Base-by-base conservation (phyloP, 2,113 vertebrate genomes). In the Colinus virginianus region DNA sequence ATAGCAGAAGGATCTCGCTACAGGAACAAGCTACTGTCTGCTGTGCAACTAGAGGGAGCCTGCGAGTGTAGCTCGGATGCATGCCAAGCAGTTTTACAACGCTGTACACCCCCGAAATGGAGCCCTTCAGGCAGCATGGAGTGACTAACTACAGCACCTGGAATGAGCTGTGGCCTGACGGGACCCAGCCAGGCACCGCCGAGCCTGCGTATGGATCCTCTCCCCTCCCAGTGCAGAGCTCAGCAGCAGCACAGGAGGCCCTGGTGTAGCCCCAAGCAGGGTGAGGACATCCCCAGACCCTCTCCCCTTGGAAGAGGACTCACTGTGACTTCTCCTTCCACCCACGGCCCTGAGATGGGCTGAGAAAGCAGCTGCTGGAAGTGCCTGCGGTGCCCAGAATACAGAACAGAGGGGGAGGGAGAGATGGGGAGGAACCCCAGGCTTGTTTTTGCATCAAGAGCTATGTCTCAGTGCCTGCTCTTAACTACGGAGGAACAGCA, bases 1-100 rank as follows among this genome's bases (percentile, higher is more conserved):
- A 78, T 3, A 14, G 92, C 87, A 93, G 88, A 75, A 93, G 70
- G 58, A 69, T 69, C 91, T 91, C 66, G n/a, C 77, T 83, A 90
- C 40, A 83, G 30, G 32, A 92, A 86, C 42, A 63, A 95, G 93
- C 88, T 90, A 72, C 64, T 63, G 72, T 72, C 91, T 87, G 83
- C 75, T 87, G 66, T 55, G 80, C 67, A 61, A 71, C 81, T 94
- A 92, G 40, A 11, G 51, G 40, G 79, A 86, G 85, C 84, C 80
- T 75, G 76, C 84, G 84, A 75, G 1, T 91, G 34, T 9, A 88
- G 87, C 43, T 16, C 58, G 53, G 78, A 38, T n/a, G 42, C 88
- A 84, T 78, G 87, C 84, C 80, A 51, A 92, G 62, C 70, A 7
- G 42, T 36, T 93, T 42, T 30, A 48, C 78, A 61, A 89, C 0